phyloP scores from a whole-genome alignment of 1,140 invertebrate genomes.

The Zaprionus ghesquierei region DNA sequence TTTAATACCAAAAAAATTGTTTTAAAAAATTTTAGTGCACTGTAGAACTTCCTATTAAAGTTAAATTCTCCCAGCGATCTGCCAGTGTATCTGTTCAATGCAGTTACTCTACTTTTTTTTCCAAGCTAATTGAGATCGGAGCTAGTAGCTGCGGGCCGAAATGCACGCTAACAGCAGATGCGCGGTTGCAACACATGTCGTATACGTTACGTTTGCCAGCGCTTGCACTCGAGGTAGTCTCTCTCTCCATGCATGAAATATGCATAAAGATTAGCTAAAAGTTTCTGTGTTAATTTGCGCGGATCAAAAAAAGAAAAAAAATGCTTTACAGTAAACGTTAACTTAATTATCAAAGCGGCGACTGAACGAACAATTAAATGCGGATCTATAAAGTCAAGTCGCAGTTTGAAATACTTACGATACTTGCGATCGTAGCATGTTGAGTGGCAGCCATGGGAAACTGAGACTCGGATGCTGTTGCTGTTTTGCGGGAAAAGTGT shows the following conservation, averaged over 20 bases:
- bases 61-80: background rate
- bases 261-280: background rate
- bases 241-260: background rate
- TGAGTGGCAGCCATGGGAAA: constrained; percentile 61
- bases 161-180: background rate
- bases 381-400: background rate
- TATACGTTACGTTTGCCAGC: background rate
- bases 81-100: background rate
- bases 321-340: background rate
- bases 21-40: too few species aligned
- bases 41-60: too few species aligned
- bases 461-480: constrained; percentile 21
- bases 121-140: background rate
- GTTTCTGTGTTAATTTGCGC: background rate
- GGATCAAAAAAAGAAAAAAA: too few species aligned
- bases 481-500: constrained; percentile 62
- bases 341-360: constrained; percentile 19
- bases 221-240: background rate
- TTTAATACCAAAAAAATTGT: too few species aligned
- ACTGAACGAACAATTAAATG: constrained; percentile 49
- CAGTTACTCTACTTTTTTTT: background rate
- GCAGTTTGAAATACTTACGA: background rate
- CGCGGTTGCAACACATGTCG: background rate
- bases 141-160: background rate
- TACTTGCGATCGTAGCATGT: too few species aligned